Base-by-base conservation (phyloP, 2,113 vertebrate genomes). In the Bubo scandiacus region DNA sequence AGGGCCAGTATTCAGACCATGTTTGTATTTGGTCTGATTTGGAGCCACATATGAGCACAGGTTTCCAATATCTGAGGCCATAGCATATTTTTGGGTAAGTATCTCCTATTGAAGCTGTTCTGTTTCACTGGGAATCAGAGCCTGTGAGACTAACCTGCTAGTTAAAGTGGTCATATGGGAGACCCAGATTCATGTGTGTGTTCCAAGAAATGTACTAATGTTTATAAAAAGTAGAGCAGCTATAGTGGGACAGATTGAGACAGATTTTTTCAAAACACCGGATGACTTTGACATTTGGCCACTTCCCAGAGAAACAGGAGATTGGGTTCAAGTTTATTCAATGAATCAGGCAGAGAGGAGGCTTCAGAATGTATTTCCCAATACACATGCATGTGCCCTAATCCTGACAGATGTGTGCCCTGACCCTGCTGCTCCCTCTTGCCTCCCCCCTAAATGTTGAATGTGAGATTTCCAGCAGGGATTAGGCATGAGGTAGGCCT, bases 261-360 rank as follows among this genome's bases (percentile, higher is more conserved):
- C 34, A 30, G 51, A 71, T 78, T 91, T 91, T 95, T 95, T 61
- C 70, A 68, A 57, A 93, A 82, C 58, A 42, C 30, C 1, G 15
- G 90, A 72, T 91, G 58, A 58, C 57, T 94, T 90, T 91, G 91
- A 90, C 78, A 82, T 87, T 87, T 96, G 87, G 62, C 86, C 36
- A 47, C 1, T 93, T 94, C 70, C 71, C 49, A 80, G 87, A 82
- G 74, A 95, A 96, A 72, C 11, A 92, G 38, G 59, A 92, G 70
- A 79, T 80, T n/a, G 61, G 29, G 61, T 91, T 94, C 84, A 87
- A 59, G 84, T 85, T 94, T 70, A 52, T 95, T 84, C 61, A 65
- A 72, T 87, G 90, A 82, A 91, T 82, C 49, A 71, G 52, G 52
- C 42, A 84, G 73, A 86, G 43, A 62, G 34, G 43, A 81, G 72